Evolutionary conservation across 1,140 invertebrate genomes (phyloP).

Genomic region (Apocrypta bakeri): DNA sequence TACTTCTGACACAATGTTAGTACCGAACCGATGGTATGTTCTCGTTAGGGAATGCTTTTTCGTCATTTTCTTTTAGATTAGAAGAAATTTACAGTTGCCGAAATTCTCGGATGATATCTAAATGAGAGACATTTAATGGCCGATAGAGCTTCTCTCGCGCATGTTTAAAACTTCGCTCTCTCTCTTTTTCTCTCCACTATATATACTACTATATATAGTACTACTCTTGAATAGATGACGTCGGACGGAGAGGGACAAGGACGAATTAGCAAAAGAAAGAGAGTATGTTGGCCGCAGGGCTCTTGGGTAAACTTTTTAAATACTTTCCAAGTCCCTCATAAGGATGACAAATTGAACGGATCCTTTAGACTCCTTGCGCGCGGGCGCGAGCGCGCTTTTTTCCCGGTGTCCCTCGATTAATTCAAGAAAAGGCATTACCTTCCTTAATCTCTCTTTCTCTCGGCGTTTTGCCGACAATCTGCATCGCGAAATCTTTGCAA

Average conservation of each 20-base stretch:
- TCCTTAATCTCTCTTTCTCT: slow-evolving; percentile 45
- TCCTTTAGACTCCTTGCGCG: slow-evolving; percentile 48
- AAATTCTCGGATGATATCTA: slow-evolving; percentile 49
- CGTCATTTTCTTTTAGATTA: neutral
- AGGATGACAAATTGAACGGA: slow-evolving; percentile 66
- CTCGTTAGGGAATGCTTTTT: too few relatives aligned
- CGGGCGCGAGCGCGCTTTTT: slow-evolving; percentile 19
- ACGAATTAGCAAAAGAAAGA: slow-evolving; percentile 57
- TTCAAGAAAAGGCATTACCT: slow-evolving; percentile 54
- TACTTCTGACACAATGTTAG: too few relatives aligned
- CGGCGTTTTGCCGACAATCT: neutral
- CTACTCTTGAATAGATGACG: slow-evolving; percentile 30
- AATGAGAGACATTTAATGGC: slow-evolving; percentile 44
- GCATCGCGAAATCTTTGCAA: neutral
- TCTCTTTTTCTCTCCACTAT: neutral
- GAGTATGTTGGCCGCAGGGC: slow-evolving; percentile 59
- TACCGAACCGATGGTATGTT: too few relatives aligned
- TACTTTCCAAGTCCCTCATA: slow-evolving; percentile 64
- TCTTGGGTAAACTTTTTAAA: slow-evolving; percentile 67
- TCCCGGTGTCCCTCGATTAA: slow-evolving; percentile 55
- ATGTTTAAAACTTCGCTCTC: slow-evolving; percentile 34
- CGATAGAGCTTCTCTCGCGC: slow-evolving; percentile 11
- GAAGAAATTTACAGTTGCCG: slow-evolving; percentile 20
- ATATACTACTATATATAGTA: neutral
- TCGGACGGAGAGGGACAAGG: slow-evolving; percentile 52